phyloP scores from a whole-genome alignment of 2,888 invertebrate species.

The Saturnia japonica region DNA sequence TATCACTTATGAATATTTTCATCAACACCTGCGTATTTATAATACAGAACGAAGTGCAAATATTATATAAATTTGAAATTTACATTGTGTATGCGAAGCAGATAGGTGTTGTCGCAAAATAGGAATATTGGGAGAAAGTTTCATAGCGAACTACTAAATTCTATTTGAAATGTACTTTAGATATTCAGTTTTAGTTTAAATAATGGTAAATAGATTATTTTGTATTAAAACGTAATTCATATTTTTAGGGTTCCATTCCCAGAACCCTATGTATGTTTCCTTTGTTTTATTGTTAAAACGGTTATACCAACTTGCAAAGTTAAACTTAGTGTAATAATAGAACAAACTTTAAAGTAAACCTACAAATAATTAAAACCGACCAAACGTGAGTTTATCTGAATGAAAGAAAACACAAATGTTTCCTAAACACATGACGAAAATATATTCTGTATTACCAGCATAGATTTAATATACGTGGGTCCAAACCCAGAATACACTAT shows the following conservation, averaged over 20 bases:
- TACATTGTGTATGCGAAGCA: neutral
- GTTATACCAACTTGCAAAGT: too few relatives aligned
- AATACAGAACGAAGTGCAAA: neutral
- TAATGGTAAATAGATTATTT: neutral
- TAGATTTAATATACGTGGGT: too few relatives aligned
- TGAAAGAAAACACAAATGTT: too few relatives aligned
- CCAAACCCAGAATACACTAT: too few relatives aligned
- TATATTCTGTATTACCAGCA: too few relatives aligned
- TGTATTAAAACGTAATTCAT: neutral
- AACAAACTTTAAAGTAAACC: too few relatives aligned
- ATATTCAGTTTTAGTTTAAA: neutral
- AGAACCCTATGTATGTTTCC: neutral
- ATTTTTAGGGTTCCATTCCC: neutral
- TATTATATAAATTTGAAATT: neutral
- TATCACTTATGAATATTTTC: neutral
- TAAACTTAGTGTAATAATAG: too few relatives aligned
- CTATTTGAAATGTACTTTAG: neutral
- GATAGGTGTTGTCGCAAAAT: neutral
- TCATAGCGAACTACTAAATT: neutral
- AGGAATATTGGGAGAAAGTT: neutral
- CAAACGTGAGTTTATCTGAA: too few relatives aligned
- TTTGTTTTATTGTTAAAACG: too few relatives aligned
- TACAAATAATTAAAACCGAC: too few relatives aligned
- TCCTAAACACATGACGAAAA: too few relatives aligned
- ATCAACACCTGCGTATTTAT: neutral